Evolutionary conservation across 2,888 invertebrate species (phyloP), one percentile per base, ranked within the genome.

Genomic region (Plagodis pulveraria): DNA sequence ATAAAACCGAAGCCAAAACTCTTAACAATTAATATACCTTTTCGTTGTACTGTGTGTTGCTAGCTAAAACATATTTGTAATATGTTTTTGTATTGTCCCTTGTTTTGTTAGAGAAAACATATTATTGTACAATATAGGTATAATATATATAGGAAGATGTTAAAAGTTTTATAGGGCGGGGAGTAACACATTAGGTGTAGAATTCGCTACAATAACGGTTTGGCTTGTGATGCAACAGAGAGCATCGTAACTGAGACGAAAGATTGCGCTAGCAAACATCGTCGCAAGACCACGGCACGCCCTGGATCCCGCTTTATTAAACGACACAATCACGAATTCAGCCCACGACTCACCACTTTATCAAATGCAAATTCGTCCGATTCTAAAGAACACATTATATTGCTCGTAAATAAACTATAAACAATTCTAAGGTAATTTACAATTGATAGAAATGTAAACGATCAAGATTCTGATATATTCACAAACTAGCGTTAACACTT

Each of bases 251-350:
- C 45, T 41, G 34, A 61, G 52, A 52, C 48, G 45, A 56, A 49
- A 60, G 40, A 52, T 80, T 84, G 80, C 82, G 82, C 81, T 83
- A 77, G 81, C 76, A 71, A 82, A 76, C 77, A 77, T 75, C 74
- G 72, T 74, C 74, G 73, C 74, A 71, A 78, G 69, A 76, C 71
- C 65, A 62, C 65, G 72, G 80, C 80, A 78, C 81, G 83, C 82
- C 75, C 70, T 72, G 72, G 70, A 74, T 75, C 72, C 80, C 80
- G 80, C 77, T 84, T 81, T 85, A 84, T 83, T 83, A 83, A 84
- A 86, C 81, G 81, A 84, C 82, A 77, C 76, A 75, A 86, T 87
- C 88, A 89, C 89, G 89, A 88, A 81, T 81, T 81, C 81, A 69
- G 74, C 70, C 82, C 88, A 89, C 87, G 86, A 87, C 77, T 81